Base-by-base conservation (phyloP, 2,888 invertebrate genomes). In the Idaea straminata region DNA sequence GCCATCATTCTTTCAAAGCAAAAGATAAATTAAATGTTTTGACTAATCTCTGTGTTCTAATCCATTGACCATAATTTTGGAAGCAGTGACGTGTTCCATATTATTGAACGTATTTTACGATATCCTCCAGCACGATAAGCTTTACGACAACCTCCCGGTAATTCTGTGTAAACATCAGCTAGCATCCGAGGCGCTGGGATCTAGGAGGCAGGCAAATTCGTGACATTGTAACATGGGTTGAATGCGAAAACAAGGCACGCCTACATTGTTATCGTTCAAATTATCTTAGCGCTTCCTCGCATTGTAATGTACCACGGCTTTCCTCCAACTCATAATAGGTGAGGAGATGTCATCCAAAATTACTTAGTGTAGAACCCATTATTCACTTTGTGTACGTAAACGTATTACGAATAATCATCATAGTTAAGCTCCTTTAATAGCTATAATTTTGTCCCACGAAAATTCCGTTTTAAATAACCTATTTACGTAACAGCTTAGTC, bases 241-340 rank as follows among this genome's bases (percentile, higher is more conserved):
- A 80, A 80, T 80, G 72, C 75, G 77, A 77, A 78, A 82, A 82
- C 80, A 80, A 77, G 73, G 69, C 76, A 74, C 77, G 77, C 74
- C 69, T 79, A 75, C 72, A 69, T 76, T 81, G 77, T 80, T 83
- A 82, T 84, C 82, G 77, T 70, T 74, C 73, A 75, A 81, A 82
- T 83, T 81, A 81, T 83, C 79, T 76, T 68, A 72, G 72, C 70
- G 73, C 72, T 75, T 67, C 69, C 68, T 71, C 67, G 64, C 65
- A 70, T 73, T 72, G 74, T 74, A 69, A 76, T 64, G 75, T 72
- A 74, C 72, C 69, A 68, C 68, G 69, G 66, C 69, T 69, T 47
- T 47, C 47, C 47, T 47, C 10, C 47, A 13, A 47, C 47, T 47
- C 10, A 47, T 47, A 47, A 47, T 47, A 47, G 47, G 47, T 47